These are phyloP conservation scores for Metaphire vulgaris DNA, from an alignment of 1,140 invertebrate species.

Conservation along the genomic window DNA sequence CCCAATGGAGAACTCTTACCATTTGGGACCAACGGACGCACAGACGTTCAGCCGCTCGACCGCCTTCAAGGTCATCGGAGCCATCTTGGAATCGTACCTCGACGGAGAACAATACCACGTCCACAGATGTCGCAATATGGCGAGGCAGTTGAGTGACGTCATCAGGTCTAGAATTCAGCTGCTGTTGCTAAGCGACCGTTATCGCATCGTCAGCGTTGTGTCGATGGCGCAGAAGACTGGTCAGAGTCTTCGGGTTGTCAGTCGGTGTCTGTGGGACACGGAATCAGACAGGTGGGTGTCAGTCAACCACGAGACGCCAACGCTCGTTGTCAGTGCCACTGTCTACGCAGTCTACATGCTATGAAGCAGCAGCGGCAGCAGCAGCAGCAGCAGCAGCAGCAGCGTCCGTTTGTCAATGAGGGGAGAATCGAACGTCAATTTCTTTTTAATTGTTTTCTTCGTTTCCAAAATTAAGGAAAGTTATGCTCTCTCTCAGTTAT, in stretches of 20 bases:
- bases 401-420: too few relatives aligned
- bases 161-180: constrained; percentile 39
- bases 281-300: constrained; percentile 39
- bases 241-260: constrained; percentile 39
- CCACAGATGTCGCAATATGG: background rate
- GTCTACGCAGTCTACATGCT: constrained; percentile 44
- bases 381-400: too few relatives aligned
- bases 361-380: too few relatives aligned
- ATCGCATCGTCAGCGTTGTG: constrained; percentile 41
- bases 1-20: constrained; percentile 36
- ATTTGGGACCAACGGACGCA: constrained; percentile 31
- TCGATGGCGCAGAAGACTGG: constrained; percentile 37
- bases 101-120: constrained; percentile 16
- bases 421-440: too few relatives aligned
- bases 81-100: constrained; percentile 30
- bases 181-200: constrained; percentile 35
- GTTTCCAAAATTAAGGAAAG: too few relatives aligned
- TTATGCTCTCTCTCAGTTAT: too few relatives aligned
- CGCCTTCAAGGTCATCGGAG: constrained; percentile 34
- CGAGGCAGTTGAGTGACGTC: constrained; percentile 35
- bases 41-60: constrained; percentile 31
- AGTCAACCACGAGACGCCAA: constrained; percentile 37
- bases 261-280: constrained; percentile 43
- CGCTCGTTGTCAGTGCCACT: constrained; percentile 39
- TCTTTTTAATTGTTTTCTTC: too few relatives aligned